Evolutionary conservation across 1,140 invertebrate genomes (phyloP).

Genomic region (Hylaeus volcanicus): DNA sequence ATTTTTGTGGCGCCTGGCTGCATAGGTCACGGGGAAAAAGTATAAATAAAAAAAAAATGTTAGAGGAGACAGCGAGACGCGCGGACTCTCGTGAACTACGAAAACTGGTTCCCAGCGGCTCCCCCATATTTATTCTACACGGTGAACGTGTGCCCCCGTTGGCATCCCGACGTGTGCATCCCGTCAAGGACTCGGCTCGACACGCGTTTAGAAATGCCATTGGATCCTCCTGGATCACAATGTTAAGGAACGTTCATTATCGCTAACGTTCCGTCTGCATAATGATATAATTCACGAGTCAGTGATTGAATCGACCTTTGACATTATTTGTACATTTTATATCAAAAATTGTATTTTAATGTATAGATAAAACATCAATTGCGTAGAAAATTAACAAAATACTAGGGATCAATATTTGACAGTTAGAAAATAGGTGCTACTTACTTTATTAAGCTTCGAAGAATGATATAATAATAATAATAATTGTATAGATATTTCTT

Average conservation of each 20-base stretch:
- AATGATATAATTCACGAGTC: background rate
- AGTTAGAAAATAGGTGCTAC: no score
- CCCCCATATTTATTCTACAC: constrained; percentile 41
- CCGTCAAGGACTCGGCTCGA: constrained; percentile 61
- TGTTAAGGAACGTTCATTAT: background rate
- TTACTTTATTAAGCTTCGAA: no score
- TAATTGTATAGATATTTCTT: no score
- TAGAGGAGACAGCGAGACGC: constrained; percentile 12
- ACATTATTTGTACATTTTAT: no score
- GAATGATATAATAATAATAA: no score
- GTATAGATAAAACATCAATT: no score
- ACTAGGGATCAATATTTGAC: no score
- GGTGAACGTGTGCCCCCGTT: constrained; percentile 64
- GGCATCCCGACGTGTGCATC: constrained; percentile 60
- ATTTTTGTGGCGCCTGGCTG: constrained; percentile 14
- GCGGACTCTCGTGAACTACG: constrained; percentile 48
- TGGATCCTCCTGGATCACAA: constrained; percentile 46
- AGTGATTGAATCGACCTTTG: no score
- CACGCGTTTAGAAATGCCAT: constrained; percentile 64
- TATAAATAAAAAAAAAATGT: background rate
- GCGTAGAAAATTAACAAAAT: no score
- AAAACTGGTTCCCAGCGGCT: constrained; percentile 67
- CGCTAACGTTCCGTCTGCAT: background rate
- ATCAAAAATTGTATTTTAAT: no score
- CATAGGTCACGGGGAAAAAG: constrained; percentile 40